Base-by-base conservation (phyloP, 1,140 invertebrate species). In the Drosophila erecta region DNA sequence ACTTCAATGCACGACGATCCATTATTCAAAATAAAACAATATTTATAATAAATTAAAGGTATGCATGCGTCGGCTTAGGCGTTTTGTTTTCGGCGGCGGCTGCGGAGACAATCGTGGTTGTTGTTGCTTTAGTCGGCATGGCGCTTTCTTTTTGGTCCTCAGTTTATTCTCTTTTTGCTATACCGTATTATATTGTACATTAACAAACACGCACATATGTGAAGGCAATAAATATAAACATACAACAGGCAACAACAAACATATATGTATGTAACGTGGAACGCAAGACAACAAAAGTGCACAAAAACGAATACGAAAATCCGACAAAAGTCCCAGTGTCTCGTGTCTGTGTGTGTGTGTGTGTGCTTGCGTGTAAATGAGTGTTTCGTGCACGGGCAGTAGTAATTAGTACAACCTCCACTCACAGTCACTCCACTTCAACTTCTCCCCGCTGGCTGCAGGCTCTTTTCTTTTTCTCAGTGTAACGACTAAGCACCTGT, bases 1-100 rank as follows among this genome's bases (percentile, higher is more conserved):
- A 90, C 86, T 91, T 91, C 60, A 91, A 91, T 89, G 90, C 90
- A 91, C 90, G 90, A 90, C 90, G 90, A 91, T 91, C 90, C 90
- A 91, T 91, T 91, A 90, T 91, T 91, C 54, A 91, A 91, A 90
- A 79, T 80, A 91, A 91, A 91, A 87, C 79, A 77, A 81, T 84
- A 86, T 87, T 53, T 84, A 65, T 84, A 90, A 84, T 76, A 91
- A 91, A 90, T 91, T 84, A 90, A 91, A 87, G 79, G 75, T 91
- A 79, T 81, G 77, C 89, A 90, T 89, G 90, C 83, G 84, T 64
- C 81, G 76, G 62, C 79, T 62, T 51, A 76, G 67, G 53, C 81
- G 72, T 62, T 76, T 62, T 60, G 53, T 44, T 62, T 76, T 62
- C 57, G 53, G 44, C 65, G 51, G 65, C 69, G 58, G 71, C 70